Conservation (phyloP, 2,113 vertebrate genomes). For the Lepus timidus region DNA sequence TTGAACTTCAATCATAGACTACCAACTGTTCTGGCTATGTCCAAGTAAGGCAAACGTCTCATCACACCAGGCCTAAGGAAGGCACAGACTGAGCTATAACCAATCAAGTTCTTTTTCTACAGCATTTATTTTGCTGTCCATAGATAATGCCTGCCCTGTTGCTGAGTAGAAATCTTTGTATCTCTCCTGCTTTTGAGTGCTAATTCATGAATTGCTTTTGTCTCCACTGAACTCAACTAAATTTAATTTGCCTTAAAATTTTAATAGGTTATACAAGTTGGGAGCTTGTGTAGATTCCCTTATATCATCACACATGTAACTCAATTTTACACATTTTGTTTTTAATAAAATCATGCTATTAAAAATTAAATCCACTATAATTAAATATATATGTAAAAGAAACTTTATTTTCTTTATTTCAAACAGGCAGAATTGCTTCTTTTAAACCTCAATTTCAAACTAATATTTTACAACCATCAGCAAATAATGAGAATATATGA, state of each 20-base stretch:
- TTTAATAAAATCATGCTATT: not conserved
- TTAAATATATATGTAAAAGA: not conserved
- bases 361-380: not conserved
- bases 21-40: not conserved
- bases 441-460: slow-evolving; percentile 12
- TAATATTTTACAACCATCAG: not conserved
- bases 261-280: not conserved
- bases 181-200: not conserved
- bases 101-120: not conserved
- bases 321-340: not conserved
- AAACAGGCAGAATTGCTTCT: not conserved
- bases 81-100: too few species aligned
- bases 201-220: not conserved
- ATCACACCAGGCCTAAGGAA: not conserved
- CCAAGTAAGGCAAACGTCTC: not conserved
- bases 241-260: not conserved
- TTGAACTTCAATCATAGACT: not conserved
- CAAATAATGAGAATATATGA: slow-evolving; percentile 24
- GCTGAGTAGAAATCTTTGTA: not conserved
- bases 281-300: not conserved
- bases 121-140: not conserved
- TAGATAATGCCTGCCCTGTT: not conserved
- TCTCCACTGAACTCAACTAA: not conserved
- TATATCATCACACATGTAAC: not conserved
- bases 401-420: not conserved